These are phyloP conservation scores for Amiota communis DNA, from an alignment of 2,888 invertebrate species.

Conservation along the genomic window DNA sequence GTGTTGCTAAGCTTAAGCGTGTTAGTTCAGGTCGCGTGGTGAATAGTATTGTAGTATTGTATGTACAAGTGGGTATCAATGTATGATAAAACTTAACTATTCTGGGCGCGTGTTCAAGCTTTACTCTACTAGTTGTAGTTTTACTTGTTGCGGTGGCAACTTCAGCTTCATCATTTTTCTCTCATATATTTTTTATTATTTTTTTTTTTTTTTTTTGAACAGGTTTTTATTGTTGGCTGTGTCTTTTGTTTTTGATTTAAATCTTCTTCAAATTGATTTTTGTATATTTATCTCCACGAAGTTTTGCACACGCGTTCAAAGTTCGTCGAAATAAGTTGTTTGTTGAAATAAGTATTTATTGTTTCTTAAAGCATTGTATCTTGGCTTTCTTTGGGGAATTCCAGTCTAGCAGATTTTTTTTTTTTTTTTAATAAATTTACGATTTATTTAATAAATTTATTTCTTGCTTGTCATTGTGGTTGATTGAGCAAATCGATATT, in stretches of 20 bases:
- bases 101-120: too few species aligned
- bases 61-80: too few species aligned
- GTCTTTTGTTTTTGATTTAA: not conserved
- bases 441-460: not conserved
- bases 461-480: not conserved
- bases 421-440: not conserved
- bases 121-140: too few species aligned
- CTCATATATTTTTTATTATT: not conserved
- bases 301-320: conserved; percentile 18
- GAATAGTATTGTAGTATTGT: too few species aligned
- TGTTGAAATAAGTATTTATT: not conserved
- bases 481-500: not conserved
- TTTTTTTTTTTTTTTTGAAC: not conserved
- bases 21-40: conserved; percentile 52
- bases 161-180: not conserved
- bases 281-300: not conserved
- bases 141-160: too few species aligned
- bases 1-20: conserved; percentile 39
- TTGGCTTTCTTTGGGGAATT: conserved; percentile 59
- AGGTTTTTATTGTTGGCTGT: too few species aligned
- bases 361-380: not conserved
- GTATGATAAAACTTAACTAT: too few species aligned
- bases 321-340: conserved; percentile 13
- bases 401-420: conserved; percentile 48
- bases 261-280: not conserved